A percentile compares a stretch with the other conserved stretches of the same genome.
phyloP scores from a whole-genome alignment of 2,113 vertebrate species.

The Ophthalmolycus amberensis region DNA sequence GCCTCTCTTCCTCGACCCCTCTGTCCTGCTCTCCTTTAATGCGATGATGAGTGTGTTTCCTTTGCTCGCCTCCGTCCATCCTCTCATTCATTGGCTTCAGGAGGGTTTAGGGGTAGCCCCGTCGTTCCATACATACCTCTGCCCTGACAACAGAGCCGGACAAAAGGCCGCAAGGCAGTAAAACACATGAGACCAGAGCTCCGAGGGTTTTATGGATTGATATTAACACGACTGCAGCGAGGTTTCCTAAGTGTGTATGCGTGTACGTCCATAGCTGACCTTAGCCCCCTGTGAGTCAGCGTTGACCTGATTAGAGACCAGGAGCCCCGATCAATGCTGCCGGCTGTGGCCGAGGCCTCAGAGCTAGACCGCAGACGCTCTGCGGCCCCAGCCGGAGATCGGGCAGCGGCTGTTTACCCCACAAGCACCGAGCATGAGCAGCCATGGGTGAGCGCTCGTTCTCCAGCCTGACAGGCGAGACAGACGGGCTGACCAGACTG shows the following conservation, averaged over 20 bases:
- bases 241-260: slow-evolving; percentile 13
- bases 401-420: slow-evolving; percentile 52
- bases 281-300: slow-evolving; percentile 11
- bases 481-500: slow-evolving; percentile 64
- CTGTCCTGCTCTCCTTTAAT: slow-evolving; percentile 59
- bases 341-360: slow-evolving; percentile 5
- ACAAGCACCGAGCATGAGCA: slow-evolving; percentile 68
- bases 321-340: slow-evolving; percentile 38
- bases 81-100: slow-evolving; percentile 70
- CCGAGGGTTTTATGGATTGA: slow-evolving; percentile 62
- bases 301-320: slow-evolving; percentile 28
- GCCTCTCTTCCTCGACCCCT: slow-evolving; percentile 40
- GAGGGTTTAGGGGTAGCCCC: slow-evolving; percentile 67
- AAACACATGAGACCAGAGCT: slow-evolving; percentile 48
- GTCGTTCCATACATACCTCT: slow-evolving; percentile 72
- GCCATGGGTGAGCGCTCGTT: slow-evolving; percentile 47
- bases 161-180: slow-evolving; percentile 63
- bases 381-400: not conserved
- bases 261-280: slow-evolving; percentile 43
- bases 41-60: slow-evolving; percentile 76
- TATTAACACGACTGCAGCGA: slow-evolving; percentile 57
- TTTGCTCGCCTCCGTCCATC: slow-evolving; percentile 69
- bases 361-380: slow-evolving; percentile 12
- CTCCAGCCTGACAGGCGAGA: slow-evolving; percentile 38
- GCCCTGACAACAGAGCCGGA: slow-evolving; percentile 76